Evolutionary conservation across 2,888 invertebrate species (phyloP), one percentile per base, ranked within the genome.

Genomic region (Octonoba sinensis): DNA sequence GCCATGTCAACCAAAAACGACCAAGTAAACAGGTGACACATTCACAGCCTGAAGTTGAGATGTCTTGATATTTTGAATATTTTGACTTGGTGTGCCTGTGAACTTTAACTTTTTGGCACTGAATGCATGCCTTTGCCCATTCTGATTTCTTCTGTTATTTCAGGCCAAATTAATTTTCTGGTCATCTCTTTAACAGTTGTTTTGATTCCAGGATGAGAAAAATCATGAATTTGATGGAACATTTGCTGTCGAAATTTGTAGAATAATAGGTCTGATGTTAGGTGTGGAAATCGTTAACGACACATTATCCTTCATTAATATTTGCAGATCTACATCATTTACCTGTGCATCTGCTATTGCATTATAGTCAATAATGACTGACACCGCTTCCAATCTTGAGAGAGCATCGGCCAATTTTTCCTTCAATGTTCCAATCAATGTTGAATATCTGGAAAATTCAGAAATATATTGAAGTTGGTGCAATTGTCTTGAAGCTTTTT

Each of bases 361-460:
- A 6, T 36, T 11, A 8, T 6, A 36, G 8, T 36, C 36, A 8
- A 36, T n/a, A n/a, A n/a, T 36, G 8, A 36, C 36, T 6, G 36
- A 4, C 1, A 36, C 36, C 8, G 3, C 36, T 36, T 3, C 36
- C 6, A 36, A 11, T 8, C 3, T 36, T 2, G 64, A 44, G 12
- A 64, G n/a, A 6, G 36, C 46, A 56, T 83, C 76, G 12, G 83
- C 83, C 8, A 83, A 64, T 15, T 59, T 57, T 65, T 16, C 83
- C 76, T 11, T 6, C 59, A 3, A 89, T 85, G n/a, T n/a, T n/a
- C n/a, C n/a, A n/a, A n/a, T n/a, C n/a, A n/a, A 83, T 88, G 86
- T 3, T 83, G 77, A 11, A 88, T 87, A 69, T 88, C 86, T 0
- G 87, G 87, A 86, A 83, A 89, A 89, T 77, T 88, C 87, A 12